Conservation (phyloP, 2,888 invertebrate genomes). For the Nemotelus nigrinus region DNA sequence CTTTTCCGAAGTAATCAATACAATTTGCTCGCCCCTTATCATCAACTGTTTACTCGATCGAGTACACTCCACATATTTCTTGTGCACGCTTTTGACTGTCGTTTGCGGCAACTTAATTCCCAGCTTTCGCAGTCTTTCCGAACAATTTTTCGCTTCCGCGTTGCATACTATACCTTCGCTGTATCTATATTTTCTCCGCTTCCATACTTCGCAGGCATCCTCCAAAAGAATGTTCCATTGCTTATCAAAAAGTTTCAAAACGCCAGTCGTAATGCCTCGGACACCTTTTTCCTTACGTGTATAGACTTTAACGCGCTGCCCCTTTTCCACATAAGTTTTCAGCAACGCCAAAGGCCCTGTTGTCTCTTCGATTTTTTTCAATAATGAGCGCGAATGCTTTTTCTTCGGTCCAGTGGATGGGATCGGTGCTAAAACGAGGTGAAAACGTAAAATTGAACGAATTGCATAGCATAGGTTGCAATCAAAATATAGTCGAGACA, state of each 20-base stretch:
- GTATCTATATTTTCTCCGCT: conserved; percentile 67
- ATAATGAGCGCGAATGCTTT: conserved; percentile 64
- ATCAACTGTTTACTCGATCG: conserved; percentile 75
- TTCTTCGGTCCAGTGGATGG: conserved; percentile 52
- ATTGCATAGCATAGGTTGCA: conserved; percentile 26
- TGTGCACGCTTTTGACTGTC: conserved; percentile 69
- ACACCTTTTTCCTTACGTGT: conserved; percentile 78
- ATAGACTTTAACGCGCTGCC: conserved; percentile 62
- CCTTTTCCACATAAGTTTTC: conserved; percentile 65
- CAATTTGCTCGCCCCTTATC: conserved; percentile 82
- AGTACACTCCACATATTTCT: conserved; percentile 74
- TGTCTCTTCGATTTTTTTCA: conserved; percentile 66
- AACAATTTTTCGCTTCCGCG: conserved; percentile 60
- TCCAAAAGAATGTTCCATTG: conserved; percentile 91
- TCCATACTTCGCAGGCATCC: conserved; percentile 86
- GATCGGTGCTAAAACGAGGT: conserved; percentile 53
- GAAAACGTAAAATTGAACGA: not conserved
- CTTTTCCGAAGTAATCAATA: conserved; percentile 65
- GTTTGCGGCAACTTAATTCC: conserved; percentile 69
- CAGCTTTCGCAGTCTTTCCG: conserved; percentile 64
- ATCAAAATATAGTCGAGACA: conserved; percentile 44
- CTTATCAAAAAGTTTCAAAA: conserved; percentile 87
- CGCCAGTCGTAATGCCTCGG: conserved; percentile 82
- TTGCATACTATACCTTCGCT: conserved; percentile 56
- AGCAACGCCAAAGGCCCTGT: conserved; percentile 74